phyloP scores from a whole-genome alignment of 2,888 invertebrate genomes.

The Cynaeus angustus region DNA sequence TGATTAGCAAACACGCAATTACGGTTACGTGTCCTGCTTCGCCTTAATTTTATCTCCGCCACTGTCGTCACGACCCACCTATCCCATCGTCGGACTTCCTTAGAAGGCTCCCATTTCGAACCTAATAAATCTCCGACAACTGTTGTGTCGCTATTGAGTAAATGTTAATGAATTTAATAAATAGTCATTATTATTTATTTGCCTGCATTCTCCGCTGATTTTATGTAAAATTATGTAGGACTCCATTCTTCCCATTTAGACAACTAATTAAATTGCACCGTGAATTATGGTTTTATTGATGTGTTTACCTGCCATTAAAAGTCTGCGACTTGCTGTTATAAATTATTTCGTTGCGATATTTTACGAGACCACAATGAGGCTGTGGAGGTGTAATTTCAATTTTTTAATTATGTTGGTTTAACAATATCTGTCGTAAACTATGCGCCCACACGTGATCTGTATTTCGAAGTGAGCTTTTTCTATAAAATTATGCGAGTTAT shows the following conservation, averaged over 20 bases:
- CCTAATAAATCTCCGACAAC: constrained; percentile 33
- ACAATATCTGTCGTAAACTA: too few species aligned
- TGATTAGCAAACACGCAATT: background rate
- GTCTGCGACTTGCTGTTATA: too few species aligned
- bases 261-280: constrained; percentile 21
- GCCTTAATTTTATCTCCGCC: constrained; percentile 18
- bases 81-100: constrained; percentile 17
- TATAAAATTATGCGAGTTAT: background rate
- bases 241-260: constrained; percentile 21
- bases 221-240: constrained; percentile 27
- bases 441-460: background rate
- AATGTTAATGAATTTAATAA: constrained; percentile 43
- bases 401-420: too few species aligned
- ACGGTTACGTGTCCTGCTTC: constrained; percentile 1
- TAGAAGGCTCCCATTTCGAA: constrained; percentile 28
- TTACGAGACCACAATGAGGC: too few species aligned
- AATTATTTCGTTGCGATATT: too few species aligned
- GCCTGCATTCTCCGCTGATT: constrained; percentile 25
- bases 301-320: background rate
- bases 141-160: constrained; percentile 23
- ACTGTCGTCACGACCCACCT: constrained; percentile 31
- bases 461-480: too few species aligned
- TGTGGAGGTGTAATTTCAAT: too few species aligned
- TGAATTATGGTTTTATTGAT: constrained; percentile 18
- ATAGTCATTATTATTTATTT: constrained; percentile 29